These are phyloP conservation scores for Siderastrea radians DNA, from an alignment of 92 coral and sea anemone species.

Conservation along the genomic window DNA sequence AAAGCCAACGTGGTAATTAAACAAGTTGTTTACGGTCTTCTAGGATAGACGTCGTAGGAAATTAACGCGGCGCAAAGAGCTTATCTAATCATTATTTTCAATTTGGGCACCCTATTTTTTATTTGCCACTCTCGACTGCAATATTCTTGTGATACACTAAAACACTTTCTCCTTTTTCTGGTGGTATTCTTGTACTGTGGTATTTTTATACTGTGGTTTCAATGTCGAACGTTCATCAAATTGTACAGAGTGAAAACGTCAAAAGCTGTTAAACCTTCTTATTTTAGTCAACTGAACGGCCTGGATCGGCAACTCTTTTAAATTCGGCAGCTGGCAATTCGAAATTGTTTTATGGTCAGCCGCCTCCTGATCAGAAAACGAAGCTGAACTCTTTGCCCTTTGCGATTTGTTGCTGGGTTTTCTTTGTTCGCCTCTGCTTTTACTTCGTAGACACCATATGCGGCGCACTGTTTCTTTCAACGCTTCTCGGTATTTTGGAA, in stretches of 20 bases:
- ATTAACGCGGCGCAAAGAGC: too few species aligned
- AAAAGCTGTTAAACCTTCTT: not conserved
- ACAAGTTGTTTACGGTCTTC: too few species aligned
- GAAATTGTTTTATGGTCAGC: not conserved
- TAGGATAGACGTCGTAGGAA: too few species aligned
- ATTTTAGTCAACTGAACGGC: conserved; percentile 14
- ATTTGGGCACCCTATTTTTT: too few species aligned
- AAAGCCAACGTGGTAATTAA: too few species aligned
- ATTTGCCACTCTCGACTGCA: too few species aligned
- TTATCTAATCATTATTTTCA: too few species aligned
- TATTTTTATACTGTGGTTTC: too few species aligned
- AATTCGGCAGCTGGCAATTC: not conserved
- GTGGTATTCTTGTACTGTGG: too few species aligned
- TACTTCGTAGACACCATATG: not conserved
- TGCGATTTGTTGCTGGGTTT: not conserved
- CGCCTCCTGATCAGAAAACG: not conserved
- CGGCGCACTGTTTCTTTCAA: conserved; percentile 17
- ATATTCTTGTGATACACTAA: too few species aligned
- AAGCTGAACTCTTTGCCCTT: not conserved
- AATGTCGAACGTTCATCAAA: not conserved
- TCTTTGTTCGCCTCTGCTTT: not conserved
- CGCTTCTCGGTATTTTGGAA: conserved; percentile 61
- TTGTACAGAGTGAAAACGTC: not conserved
- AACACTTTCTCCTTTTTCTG: too few species aligned
- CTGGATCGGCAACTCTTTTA: not conserved